These are phyloP conservation scores for Brienomyrus longianalis DNA, from an alignment of 2,113 vertebrate species.

Conservation along the genomic window DNA sequence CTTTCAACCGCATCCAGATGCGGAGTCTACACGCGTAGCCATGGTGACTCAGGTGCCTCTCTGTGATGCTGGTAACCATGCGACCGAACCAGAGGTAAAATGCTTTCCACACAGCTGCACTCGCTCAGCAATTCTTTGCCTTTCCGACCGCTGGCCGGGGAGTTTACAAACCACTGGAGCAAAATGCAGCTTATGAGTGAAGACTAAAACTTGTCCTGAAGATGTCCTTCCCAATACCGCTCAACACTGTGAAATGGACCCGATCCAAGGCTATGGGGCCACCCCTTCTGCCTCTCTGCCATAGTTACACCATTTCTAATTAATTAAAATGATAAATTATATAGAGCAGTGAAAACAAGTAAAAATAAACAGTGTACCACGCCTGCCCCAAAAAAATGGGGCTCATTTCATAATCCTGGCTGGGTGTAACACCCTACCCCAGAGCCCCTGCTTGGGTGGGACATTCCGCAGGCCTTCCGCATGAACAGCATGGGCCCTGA, in stretches of 20 bases:
- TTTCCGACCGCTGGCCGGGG: background rate
- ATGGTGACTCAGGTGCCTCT: background rate
- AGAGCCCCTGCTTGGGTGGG: background rate
- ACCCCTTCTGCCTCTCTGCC: background rate
- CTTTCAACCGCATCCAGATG: background rate
- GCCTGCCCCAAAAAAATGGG: background rate
- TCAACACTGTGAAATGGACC: background rate
- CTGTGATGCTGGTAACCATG: background rate
- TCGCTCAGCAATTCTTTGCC: background rate
- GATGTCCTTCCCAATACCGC: background rate
- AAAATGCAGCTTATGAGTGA: background rate
- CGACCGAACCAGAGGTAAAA: background rate
- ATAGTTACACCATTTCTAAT: background rate
- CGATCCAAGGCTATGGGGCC: background rate
- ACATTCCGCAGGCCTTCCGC: background rate
- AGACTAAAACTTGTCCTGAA: background rate
- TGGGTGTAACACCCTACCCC: background rate
- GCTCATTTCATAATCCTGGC: background rate
- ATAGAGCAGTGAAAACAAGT: background rate
- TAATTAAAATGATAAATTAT: background rate
- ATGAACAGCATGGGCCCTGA: background rate
- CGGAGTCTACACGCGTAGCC: background rate
- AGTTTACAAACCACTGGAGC: background rate
- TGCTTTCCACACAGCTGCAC: background rate
- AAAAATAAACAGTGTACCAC: background rate